phyloP scores from a whole-genome alignment of 1,140 invertebrate species.

The Zaprionus inermis region DNA sequence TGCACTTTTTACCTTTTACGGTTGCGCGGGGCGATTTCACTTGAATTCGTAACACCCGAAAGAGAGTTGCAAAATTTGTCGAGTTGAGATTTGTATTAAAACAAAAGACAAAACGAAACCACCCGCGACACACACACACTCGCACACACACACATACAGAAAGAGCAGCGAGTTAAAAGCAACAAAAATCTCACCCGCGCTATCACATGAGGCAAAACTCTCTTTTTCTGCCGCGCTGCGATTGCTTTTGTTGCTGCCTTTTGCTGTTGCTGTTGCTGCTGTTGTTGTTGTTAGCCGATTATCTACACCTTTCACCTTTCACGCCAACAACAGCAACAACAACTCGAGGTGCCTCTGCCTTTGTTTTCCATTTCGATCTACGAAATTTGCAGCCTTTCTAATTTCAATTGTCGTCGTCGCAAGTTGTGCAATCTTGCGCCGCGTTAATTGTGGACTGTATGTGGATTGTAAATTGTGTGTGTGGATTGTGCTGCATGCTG shows the following conservation, averaged over 20 bases:
- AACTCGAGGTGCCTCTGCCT: conserved; percentile 52
- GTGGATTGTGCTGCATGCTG: conserved; percentile 16
- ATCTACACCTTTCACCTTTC: conserved; percentile 82
- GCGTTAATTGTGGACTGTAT: conserved; percentile 54
- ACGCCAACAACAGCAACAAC: conserved; percentile 64
- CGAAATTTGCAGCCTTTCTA: conserved; percentile 71
- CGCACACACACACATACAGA: conserved; percentile 27
- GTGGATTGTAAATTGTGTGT: background rate
- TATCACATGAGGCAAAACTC: conserved; percentile 72
- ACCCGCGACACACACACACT: conserved; percentile 63
- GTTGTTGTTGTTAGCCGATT: conserved; percentile 53
- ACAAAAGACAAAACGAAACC: conserved; percentile 71
- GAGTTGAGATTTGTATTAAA: conserved; percentile 65
- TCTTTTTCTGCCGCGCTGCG: conserved; percentile 58
- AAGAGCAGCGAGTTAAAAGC: conserved; percentile 8
- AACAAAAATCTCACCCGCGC: conserved; percentile 66
- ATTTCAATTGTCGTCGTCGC: conserved; percentile 69
- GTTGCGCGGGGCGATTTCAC: conserved; percentile 69
- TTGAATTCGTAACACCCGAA: conserved; percentile 78
- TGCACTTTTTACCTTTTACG: conserved; percentile 72
- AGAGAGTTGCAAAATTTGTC: conserved; percentile 62
- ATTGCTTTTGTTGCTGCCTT: conserved; percentile 28
- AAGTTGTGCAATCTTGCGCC: conserved; percentile 66
- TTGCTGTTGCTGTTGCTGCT: conserved; percentile 34
- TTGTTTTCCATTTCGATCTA: conserved; percentile 67